Percentiles rank a stretch among this genome's conserved stretches.
phyloP scores from a whole-genome alignment of 2,888 invertebrate species.

The Chouioia cunea region DNA sequence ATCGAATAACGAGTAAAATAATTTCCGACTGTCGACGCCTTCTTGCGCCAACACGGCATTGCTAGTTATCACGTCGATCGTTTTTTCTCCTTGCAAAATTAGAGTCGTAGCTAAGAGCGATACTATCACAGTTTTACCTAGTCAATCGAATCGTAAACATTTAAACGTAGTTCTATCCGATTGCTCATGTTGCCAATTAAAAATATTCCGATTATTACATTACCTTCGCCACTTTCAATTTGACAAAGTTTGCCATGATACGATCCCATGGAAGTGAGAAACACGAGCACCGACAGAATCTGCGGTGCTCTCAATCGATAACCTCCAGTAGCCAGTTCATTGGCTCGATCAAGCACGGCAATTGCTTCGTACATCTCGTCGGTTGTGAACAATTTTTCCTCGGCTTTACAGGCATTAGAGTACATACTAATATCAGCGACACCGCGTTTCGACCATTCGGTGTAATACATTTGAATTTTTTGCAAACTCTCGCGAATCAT shows the following conservation, averaged over 20 bases:
- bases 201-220: no score
- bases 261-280: constrained; percentile 47
- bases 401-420: constrained; percentile 34
- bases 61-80: constrained; percentile 62
- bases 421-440: constrained; percentile 32
- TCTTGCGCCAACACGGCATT: constrained; percentile 59
- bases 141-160: no score
- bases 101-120: constrained; percentile 57
- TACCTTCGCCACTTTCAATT: constrained; percentile 65
- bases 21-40: constrained; percentile 43
- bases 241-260: constrained; percentile 54
- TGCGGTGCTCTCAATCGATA: constrained; percentile 54
- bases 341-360: constrained; percentile 47
- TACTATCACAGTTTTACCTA: constrained; percentile 60
- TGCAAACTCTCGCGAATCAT: constrained; percentile 28
- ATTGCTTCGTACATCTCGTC: constrained; percentile 38
- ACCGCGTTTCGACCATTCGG: constrained; percentile 15
- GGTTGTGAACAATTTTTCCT: constrained; percentile 28
- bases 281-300: constrained; percentile 52
- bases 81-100: constrained; percentile 53
- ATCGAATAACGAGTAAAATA: constrained; percentile 55
- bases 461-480: constrained; percentile 9
- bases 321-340: constrained; percentile 46
- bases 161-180: no score
- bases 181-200: no score